Evolutionary conservation across 2,888 invertebrate genomes (phyloP), one percentile per base, ranked within the genome.

Genomic region (Muschampia plurimacula): DNA sequence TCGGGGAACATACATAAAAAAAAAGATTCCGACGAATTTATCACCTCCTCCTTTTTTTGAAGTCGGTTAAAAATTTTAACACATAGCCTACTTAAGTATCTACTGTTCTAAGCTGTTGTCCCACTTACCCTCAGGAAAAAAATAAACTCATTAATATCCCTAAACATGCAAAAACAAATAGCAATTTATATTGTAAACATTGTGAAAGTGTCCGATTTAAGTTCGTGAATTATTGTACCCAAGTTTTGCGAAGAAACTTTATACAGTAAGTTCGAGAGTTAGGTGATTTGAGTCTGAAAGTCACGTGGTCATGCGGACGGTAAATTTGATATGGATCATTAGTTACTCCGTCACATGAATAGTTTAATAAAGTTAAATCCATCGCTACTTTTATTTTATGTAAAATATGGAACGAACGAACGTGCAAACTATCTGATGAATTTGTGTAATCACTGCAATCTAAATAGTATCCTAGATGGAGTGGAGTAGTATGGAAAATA

Each of bases 221-320:
- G 36, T 60, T 60, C 13, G n/a, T 60, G 13, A 60, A 13, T 36
- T 60, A 60, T 60, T 60, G 36, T 60, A 8, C 13, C 59, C 36
- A 60, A 36, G 32, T 60, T 60, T 60, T 6, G 59, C 36, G 59
- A 60, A 36, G 59, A 3, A 60, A 60, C 59, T 59, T 59, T 32
- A 59, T 12, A 57, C 57, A 28, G 13, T 32, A 28, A 59, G 59
- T 59, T 59, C 13, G 32, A 8, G 13, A 59, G 22, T 55, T 55
- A 55, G 55, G 59, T 32, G 59, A 59, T 59, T 59, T 59, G 59
- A 6, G 32, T 32, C 32, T 32, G 59, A 52, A 32, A 59, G 28
- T 59, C 59, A 22, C 32, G 59, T 32, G 59, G 59, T 59, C 59
- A 59, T 59, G 15, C 12, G 13, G 28, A 13, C 59, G 7, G 52